Conservation (phyloP, 2,797 vertebrate genomes). For the Gobionotothen gibberifrons region DNA sequence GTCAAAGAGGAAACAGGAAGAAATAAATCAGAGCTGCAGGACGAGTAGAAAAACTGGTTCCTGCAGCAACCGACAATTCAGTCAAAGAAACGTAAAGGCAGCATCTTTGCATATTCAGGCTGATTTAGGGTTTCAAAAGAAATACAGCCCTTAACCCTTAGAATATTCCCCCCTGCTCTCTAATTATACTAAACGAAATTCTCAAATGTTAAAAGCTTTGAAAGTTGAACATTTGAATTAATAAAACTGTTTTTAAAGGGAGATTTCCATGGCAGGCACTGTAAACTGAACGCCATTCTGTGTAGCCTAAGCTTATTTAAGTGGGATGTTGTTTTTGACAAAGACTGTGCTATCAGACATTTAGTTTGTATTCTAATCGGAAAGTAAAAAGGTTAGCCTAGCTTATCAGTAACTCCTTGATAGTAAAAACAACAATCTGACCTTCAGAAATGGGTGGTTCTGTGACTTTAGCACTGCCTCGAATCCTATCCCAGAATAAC, state of each 20-base stretch:
- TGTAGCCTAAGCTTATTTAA: neutral
- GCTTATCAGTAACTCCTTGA: neutral
- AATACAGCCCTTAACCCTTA: no score
- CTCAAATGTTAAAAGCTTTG: no score
- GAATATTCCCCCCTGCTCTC: no score
- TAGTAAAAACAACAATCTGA: neutral
- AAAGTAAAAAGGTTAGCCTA: neutral
- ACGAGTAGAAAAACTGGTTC: constrained; percentile 4
- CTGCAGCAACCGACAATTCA: neutral
- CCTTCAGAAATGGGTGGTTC: neutral
- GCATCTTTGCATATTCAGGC: no score
- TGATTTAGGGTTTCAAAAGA: no score
- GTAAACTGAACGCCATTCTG: neutral
- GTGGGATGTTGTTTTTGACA: no score
- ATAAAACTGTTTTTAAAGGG: neutral
- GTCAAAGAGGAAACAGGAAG: constrained; percentile 18
- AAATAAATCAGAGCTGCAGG: constrained; percentile 5
- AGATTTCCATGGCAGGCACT: constrained; percentile 11
- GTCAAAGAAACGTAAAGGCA: neutral
- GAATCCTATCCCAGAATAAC: neutral
- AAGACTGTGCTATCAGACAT: no score
- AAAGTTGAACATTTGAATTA: neutral
- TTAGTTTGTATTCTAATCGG: neutral
- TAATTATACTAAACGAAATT: no score
- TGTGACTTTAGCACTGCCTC: no score